These are phyloP conservation scores for Rhizoglyphus robini DNA, from an alignment of 1,140 invertebrate species.

Conservation along the genomic window DNA sequence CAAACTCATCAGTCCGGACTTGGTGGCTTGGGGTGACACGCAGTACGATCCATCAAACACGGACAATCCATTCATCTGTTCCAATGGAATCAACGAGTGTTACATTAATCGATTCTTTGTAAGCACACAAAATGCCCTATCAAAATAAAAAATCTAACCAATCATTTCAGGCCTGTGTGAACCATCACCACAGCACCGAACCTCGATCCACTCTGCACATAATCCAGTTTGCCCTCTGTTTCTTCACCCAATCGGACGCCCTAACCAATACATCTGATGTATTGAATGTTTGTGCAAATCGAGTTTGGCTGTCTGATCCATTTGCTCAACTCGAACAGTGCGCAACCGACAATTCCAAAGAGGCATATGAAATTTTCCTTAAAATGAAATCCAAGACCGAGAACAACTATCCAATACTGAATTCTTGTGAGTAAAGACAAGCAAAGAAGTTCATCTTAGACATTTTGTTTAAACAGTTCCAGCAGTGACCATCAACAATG, in stretches of 20 bases:
- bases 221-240: constrained; percentile 14
- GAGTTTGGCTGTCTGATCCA: background rate
- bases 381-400: constrained; percentile 17
- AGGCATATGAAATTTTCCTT: background rate
- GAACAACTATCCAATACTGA: background rate
- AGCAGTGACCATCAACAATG: background rate
- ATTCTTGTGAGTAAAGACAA: background rate
- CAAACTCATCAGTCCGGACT: background rate
- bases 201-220: background rate
- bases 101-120: constrained; percentile 10
- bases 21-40: constrained; percentile 14
- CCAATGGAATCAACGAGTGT: background rate
- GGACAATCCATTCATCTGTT: constrained; percentile 10
- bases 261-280: background rate
- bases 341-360: background rate
- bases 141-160: background rate
- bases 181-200: constrained; percentile 8
- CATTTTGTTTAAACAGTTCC: background rate
- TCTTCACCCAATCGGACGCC: background rate
- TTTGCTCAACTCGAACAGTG: background rate
- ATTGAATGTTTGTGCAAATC: background rate
- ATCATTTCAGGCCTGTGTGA: constrained; percentile 13
- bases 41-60: constrained; percentile 1
- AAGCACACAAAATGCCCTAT: background rate
- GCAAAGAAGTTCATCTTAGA: background rate